phyloP scores from a whole-genome alignment of 1,140 invertebrate genomes.

The Amyelois transitella region DNA sequence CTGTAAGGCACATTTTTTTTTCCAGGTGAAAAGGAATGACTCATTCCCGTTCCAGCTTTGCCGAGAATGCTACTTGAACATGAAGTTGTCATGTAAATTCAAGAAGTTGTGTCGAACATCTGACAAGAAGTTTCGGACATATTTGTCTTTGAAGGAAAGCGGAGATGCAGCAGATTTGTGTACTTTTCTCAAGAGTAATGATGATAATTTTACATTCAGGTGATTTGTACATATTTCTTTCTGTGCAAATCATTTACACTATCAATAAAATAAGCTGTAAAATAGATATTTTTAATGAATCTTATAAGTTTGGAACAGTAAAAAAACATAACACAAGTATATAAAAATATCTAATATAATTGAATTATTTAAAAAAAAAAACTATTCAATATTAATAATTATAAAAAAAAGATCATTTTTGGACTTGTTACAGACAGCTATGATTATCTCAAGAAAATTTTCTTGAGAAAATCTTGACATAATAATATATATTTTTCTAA shows the following conservation, averaged over 20 bases:
- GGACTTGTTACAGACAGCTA: no score
- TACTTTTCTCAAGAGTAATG: conserved; percentile 48
- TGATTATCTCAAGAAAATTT: no score
- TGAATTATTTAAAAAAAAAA: no score
- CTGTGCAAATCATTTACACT: not conserved
- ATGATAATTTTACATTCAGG: conserved; percentile 44
- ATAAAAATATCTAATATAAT: no score
- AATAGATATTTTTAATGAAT: no score
- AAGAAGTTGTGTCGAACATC: conserved; percentile 50
- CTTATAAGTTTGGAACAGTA: no score
- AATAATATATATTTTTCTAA: no score
- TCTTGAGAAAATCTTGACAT: no score
- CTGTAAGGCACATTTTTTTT: conserved; percentile 1
- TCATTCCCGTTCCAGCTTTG: conserved; percentile 54
- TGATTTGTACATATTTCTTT: conserved; percentile 11
- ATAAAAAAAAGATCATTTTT: no score
- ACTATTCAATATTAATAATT: no score
- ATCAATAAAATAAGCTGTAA: no score
- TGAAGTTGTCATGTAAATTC: conserved; percentile 54
- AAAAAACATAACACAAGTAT: no score
- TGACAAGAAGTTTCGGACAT: conserved; percentile 48
- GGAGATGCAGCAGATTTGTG: conserved; percentile 37
- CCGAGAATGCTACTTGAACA: conserved; percentile 45
- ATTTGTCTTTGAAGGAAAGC: conserved; percentile 35
- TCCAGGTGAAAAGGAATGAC: conserved; percentile 58